Conservation (phyloP, 30 jellyfish, hydroid and myxozoan genomes). For the Nemopilema nomurai region DNA sequence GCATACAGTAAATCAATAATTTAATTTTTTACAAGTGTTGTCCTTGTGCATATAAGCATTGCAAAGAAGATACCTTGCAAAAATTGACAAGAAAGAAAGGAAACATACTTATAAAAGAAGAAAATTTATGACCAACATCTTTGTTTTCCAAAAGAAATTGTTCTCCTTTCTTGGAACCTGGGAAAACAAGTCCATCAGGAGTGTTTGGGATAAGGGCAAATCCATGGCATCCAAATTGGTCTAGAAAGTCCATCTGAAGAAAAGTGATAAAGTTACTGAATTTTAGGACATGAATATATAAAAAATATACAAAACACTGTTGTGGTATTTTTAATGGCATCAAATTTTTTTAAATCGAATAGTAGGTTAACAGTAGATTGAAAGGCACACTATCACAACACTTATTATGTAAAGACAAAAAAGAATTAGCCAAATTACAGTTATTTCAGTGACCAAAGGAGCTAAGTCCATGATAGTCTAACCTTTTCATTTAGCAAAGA, state of each 20-base stretch:
- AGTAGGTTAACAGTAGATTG: slow-evolving; percentile 3
- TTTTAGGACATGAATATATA: slow-evolving; percentile 8
- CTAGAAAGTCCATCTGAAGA: slow-evolving; percentile 17
- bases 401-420: background rate
- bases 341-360: background rate
- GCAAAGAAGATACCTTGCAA: background rate
- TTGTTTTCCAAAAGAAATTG: slow-evolving; percentile 17
- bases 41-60: slow-evolving; percentile 1
- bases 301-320: background rate
- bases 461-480: background rate
- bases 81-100: background rate
- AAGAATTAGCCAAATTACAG: background rate
- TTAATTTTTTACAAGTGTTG: slow-evolving; percentile 1
- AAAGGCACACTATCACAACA: background rate
- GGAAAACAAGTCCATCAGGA: slow-evolving; percentile 19
- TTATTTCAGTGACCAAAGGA: background rate
- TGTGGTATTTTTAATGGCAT: background rate
- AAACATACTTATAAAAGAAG: slow-evolving; percentile 9
- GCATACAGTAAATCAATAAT: background rate
- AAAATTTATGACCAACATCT: slow-evolving; percentile 12
- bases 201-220: slow-evolving; percentile 19
- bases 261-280: background rate
- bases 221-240: slow-evolving; percentile 15
- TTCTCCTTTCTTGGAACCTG: slow-evolving; percentile 15
- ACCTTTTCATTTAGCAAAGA: background rate